Evolutionary conservation across 2,888 invertebrate species (phyloP).

Genomic region (Chelonus formosanus): DNA sequence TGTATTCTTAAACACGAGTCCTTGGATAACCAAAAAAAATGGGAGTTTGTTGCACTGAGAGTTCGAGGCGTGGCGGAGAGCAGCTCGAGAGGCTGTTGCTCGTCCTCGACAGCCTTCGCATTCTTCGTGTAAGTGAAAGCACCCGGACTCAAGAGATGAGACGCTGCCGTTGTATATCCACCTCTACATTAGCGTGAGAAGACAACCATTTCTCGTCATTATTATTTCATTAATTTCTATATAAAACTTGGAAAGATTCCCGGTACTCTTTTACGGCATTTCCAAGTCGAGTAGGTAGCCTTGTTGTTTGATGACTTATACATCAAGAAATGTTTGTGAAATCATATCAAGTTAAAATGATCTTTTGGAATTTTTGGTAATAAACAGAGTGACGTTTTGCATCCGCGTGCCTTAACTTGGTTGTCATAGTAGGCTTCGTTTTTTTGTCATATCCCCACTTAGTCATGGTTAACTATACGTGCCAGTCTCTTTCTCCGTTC

Average conservation of each 20-base stretch:
- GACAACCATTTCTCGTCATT: constrained; percentile 19
- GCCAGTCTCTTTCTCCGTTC: constrained; percentile 34
- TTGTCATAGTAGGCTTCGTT: constrained; percentile 9
- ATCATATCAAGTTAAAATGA: neutral
- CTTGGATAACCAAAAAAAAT: constrained; percentile 14
- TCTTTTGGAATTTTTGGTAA: constrained; percentile 9
- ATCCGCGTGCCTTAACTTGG: constrained; percentile 27
- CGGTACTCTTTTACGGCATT: no score
- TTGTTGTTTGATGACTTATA: no score
- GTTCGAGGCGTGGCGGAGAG: constrained; percentile 32
- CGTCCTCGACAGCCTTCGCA: constrained; percentile 56
- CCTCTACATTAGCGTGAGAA: constrained; percentile 19
- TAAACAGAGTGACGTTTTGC: constrained; percentile 21
- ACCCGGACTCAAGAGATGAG: constrained; percentile 36
- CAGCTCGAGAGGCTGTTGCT: constrained; percentile 28
- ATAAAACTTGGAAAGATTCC: neutral
- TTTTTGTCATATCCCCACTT: constrained; percentile 11
- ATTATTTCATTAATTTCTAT: constrained; percentile 22
- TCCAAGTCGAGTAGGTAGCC: no score
- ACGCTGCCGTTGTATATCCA: constrained; percentile 27
- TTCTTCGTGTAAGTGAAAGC: constrained; percentile 48
- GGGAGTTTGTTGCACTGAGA: constrained; percentile 31
- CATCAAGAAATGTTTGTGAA: no score
- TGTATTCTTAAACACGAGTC: constrained; percentile 8
- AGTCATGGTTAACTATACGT: constrained; percentile 12